Base-by-base conservation (phyloP, 2,888 invertebrate genomes). In the Julus scanicus region DNA sequence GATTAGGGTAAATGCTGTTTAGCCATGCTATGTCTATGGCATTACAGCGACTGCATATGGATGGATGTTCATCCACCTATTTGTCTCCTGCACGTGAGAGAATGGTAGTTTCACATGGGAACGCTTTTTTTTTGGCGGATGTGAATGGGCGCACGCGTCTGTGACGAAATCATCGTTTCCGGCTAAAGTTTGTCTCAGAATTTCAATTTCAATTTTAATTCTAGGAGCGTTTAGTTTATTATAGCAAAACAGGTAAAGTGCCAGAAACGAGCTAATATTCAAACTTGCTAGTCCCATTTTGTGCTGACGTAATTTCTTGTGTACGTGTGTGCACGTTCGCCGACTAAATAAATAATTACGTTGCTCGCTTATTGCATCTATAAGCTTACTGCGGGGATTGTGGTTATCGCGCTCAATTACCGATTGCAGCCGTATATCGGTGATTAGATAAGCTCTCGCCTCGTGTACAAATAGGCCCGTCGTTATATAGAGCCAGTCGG, bases 381-480 rank as follows among this genome's bases (percentile, higher is more conserved):
- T 57, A 71, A 29, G 71, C 71, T 71, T 71, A 71, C 29, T 5
- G 71, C 20, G 20, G n/a, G 71, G 29, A 4, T 71, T 71, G 71
- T 11, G 71, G 71, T 71, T 71, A 71, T 71, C 71, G 20, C 71
- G 71, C 71, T 71, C 71, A 71, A 71, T 71, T 71, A 71, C 20
- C 71, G 71, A 71, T 57, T 8, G n/a, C 17, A n/a, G n/a, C 57
- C 17, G 57, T n/a, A 57, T 71, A 29, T 71, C 71, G 71, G 29
- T 71, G 71, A 71, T 71, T 71, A 71, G 71, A 71, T 71, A 71
- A 29, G 71, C 71, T 71, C 71, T 71, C 9, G 29, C 71, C 71
- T 29, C 20, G 20, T 20, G 29, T 0, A 71, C 71, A 29, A 71
- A 71, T 71, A 57, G 57, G 57, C 11, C 57, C 57, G 57, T 57